A percentile compares a stretch with the other conserved stretches of the same genome.
phyloP scores from a whole-genome alignment of 2,797 vertebrate genomes.

The Sarcoramphus papa region DNA sequence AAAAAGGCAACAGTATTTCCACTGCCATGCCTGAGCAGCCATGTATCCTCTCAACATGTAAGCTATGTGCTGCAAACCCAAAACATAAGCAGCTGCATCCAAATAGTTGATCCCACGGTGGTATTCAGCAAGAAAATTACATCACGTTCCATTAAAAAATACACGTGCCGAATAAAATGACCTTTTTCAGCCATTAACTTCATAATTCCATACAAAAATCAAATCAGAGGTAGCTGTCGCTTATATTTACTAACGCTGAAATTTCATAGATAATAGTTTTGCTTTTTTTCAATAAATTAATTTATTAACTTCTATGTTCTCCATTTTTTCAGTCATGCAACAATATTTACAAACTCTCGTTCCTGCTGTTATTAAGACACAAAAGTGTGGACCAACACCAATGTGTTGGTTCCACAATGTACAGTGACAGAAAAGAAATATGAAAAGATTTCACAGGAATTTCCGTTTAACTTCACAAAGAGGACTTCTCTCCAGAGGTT shows the following conservation, averaged over 20 bases:
- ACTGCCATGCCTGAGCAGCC: not conserved
- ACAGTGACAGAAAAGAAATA: not conserved
- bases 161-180: rapidly evolving
- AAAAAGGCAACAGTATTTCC: not conserved
- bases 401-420: rapidly evolving
- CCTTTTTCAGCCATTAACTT: not conserved
- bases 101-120: not conserved
- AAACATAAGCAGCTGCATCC: not conserved
- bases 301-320: rapidly evolving
- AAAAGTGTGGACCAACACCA: not conserved
- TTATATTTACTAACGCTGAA: not conserved
- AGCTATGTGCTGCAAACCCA: not conserved
- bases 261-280: not conserved
- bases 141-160: not conserved
- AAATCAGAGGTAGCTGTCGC: not conserved
- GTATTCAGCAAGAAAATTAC: not conserved
- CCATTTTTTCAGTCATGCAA: not conserved
- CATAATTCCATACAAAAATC: not conserved
- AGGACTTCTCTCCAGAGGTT: not conserved
- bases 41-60: rapidly evolving
- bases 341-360: not conserved
- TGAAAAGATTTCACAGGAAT: not conserved
- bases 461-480: not conserved
- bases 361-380: not conserved
- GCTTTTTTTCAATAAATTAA: not conserved